Evolutionary conservation across 2,888 invertebrate species (phyloP), one percentile per base, ranked within the genome.

Genomic region (Hemithea aestivaria): DNA sequence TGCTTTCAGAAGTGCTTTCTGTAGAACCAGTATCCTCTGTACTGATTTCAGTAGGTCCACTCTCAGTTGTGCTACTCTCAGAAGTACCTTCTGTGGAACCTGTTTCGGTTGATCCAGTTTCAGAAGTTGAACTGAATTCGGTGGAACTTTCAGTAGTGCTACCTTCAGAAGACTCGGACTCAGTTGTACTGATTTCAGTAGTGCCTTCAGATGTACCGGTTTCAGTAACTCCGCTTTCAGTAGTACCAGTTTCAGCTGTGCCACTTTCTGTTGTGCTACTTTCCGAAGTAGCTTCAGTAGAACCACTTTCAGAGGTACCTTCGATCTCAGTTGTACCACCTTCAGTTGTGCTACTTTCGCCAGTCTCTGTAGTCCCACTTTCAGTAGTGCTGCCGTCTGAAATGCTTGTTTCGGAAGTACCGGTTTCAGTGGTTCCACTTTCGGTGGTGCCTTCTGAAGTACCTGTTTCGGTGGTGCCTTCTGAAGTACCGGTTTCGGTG

Each of bases 61-160:
- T 27, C 36, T 48, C 58, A 6, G 47, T 53, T 1, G 53, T 40
- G 3, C 6, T 6, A 8, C 32, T 20, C n/a, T 3, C 3, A 7
- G 31, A 27, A 20, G 27, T 38, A 7, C 5, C 20, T 8, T 28
- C 32, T 2, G 32, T 38, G 6, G 16, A 4, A 16, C 16, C 5
- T 4, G 36, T 36, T 9, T 35, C 35, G 6, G 40, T 40, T 4
- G 45, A 23, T 1, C 24, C 35, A 28, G 35, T 27, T 21, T 27
- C 50, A 9, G 39, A 45, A 0, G 37, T 37, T 7, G 38, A 23
- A 8, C 39, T 42, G 7, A 39, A 32, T 27, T 31, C 36, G 30
- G 36, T 22, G 1, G 4, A 24, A 4, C 20, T 11, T 20, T 37
- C 45, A 1, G 35, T 35, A 1, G 41, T 33, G 10, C 20, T 23